These are phyloP conservation scores for Romanogobio albipinnatus DNA, from an alignment of 2,113 vertebrate genomes.

Conservation along the genomic window DNA sequence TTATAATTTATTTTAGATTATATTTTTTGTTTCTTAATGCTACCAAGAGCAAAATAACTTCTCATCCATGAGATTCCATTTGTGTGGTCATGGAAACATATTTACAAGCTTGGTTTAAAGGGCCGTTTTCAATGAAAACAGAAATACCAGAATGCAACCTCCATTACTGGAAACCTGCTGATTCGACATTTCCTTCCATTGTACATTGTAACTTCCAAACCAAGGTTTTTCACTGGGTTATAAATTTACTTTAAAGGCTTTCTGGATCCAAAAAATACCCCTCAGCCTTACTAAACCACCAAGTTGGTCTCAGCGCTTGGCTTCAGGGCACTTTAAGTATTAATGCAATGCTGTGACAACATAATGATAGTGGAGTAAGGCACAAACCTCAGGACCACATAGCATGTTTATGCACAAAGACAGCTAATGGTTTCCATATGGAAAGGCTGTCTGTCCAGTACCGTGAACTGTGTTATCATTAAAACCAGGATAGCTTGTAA, in stretches of 20 bases:
- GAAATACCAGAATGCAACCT: slow-evolving; percentile 6
- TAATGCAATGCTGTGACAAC: slow-evolving; percentile 58
- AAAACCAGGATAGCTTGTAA: slow-evolving; percentile 54
- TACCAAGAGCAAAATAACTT: background rate
- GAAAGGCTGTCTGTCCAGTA: slow-evolving; percentile 48
- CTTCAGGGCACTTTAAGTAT: slow-evolving; percentile 57
- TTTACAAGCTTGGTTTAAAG: slow-evolving; percentile 24
- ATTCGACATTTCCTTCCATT: slow-evolving; percentile 40
- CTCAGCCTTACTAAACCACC: slow-evolving; percentile 58
- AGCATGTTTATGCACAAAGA: slow-evolving; percentile 56
- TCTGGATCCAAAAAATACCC: slow-evolving; percentile 47
- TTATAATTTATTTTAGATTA: background rate
- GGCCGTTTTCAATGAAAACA: background rate
- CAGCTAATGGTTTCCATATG: slow-evolving; percentile 65
- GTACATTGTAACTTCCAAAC: slow-evolving; percentile 50
- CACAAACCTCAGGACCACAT: slow-evolving; percentile 56
- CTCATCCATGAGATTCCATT: background rate
- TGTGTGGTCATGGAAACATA: slow-evolving; percentile 21
- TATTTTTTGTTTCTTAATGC: background rate
- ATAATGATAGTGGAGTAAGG: slow-evolving; percentile 48
- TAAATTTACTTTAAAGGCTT: slow-evolving; percentile 51
- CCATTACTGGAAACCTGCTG: slow-evolving; percentile 39
- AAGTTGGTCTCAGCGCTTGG: slow-evolving; percentile 52
- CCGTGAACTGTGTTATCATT: slow-evolving; percentile 24
- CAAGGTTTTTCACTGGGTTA: slow-evolving; percentile 48